A percentile compares a stretch with the other conserved stretches of the same genome.
These are phyloP conservation scores for Pyralis farinalis DNA, from an alignment of 2,888 invertebrate species.

Conservation along the genomic window DNA sequence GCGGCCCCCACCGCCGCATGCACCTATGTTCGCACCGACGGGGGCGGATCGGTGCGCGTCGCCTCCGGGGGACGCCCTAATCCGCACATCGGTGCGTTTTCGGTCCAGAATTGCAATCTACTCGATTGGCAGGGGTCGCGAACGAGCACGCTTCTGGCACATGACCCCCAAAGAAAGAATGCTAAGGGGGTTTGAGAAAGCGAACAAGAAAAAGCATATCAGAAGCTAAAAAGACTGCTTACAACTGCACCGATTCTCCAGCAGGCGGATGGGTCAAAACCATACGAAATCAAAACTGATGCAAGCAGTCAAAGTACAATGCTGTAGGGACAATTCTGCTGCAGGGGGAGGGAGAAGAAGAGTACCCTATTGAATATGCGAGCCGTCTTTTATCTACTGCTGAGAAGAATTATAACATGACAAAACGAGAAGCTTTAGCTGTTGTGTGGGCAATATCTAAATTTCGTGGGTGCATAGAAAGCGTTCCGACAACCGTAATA, in stretches of 20 bases:
- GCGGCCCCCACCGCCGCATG: no score
- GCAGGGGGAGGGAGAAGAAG: constrained; percentile 15
- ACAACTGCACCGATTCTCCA: not conserved
- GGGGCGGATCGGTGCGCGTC: no score
- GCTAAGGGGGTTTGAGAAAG: not conserved
- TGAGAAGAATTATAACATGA: constrained; percentile 34
- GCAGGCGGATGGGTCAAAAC: not conserved
- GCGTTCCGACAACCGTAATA: constrained; percentile 4
- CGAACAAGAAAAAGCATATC: not conserved
- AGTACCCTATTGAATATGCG: constrained; percentile 17
- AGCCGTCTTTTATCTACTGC: not conserved
- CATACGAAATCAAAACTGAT: not conserved
- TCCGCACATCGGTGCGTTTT: no score
- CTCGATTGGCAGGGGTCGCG: no score
- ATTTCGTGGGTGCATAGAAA: constrained; percentile 25
- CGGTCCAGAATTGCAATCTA: no score
- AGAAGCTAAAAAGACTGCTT: not conserved
- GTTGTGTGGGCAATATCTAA: not conserved
- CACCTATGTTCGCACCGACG: no score
- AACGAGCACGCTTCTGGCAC: no score
- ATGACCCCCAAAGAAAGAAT: no score
- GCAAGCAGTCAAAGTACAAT: not conserved
- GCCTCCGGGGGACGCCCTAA: no score
- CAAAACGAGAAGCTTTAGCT: constrained; percentile 23
- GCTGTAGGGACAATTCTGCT: constrained; percentile 14